Evolutionary conservation across 2,797 vertebrate genomes (phyloP).

Genomic region (Dendrocincla fuliginosa): DNA sequence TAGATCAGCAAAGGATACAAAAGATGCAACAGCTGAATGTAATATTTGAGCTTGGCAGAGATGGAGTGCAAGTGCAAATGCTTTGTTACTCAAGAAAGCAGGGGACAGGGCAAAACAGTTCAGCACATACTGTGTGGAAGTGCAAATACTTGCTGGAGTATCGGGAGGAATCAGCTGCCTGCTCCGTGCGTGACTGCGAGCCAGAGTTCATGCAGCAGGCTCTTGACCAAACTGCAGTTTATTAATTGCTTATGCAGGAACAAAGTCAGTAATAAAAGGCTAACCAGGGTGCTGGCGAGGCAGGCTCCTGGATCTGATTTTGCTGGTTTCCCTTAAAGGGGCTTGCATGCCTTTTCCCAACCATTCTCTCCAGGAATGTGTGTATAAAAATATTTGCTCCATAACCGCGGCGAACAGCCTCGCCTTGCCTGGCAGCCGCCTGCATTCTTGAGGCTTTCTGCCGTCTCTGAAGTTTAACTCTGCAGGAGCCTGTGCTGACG

Average conservation of each 20-base stretch:
- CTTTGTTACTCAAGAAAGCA: not conserved
- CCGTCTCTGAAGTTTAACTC: not conserved
- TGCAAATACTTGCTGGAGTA: not conserved
- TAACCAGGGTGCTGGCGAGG: not conserved
- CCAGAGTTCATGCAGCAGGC: not conserved
- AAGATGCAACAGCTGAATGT: not conserved
- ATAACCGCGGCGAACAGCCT: not conserved
- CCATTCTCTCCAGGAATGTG: constrained; percentile 31
- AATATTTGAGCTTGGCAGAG: not conserved
- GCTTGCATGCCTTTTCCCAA: not conserved
- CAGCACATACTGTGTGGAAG: not conserved
- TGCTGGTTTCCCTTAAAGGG: constrained; percentile 10
- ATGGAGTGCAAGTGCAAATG: not conserved
- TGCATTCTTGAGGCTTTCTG: constrained; percentile 26
- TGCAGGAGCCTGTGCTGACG: not conserved
- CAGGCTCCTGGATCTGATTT: not conserved
- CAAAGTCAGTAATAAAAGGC: not conserved
- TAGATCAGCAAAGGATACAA: not conserved
- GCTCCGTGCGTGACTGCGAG: not conserved
- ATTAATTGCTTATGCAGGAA: not conserved
- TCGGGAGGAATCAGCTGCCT: not conserved
- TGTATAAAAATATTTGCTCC: constrained; percentile 31
- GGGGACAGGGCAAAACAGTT: not conserved
- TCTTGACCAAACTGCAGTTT: not conserved
- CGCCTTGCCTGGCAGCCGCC: not conserved